Base-by-base conservation (phyloP, 1,140 invertebrate genomes). In the Atta colombica region DNA sequence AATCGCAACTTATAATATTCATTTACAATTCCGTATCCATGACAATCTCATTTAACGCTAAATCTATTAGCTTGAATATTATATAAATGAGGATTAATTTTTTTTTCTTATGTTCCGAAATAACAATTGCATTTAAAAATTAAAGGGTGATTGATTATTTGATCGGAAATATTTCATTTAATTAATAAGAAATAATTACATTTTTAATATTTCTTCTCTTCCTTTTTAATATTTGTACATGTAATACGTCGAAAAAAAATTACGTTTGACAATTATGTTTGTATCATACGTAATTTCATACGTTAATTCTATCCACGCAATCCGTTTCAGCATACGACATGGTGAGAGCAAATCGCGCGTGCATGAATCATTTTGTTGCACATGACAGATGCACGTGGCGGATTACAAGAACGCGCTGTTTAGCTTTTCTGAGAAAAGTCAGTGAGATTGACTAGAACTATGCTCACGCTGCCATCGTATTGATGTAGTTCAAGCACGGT, bases 321-420 rank as follows among this genome's bases (percentile, higher is more conserved):
- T 71, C 3, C 18, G n/a, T 16, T 28, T 55, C 8, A 25, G 10
- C 4, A 28, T 5, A n/a, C 18, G 8, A 39, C 21, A 14, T 21
- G 49, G 39, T 3, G 35, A 55, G 58, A 58, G 35, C 45, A 28
- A 68, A 21, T 45, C n/a, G 28, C 58, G 80, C 2, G 21, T 12
- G 35, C 31, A 39, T 35, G 53, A 75, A 84, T 63, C 80, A 84
- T 84, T 75, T 75, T 75, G 69, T 84, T 63, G 55, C 39, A 35
- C 69, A 28, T 75, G 69, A 75, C 69, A 84, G 80, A 84, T 49
- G 39, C 69, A 55, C 80, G 80, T 61, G 35, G 55, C 69, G 28
- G 14, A 35, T 84, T 61, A 84, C 69, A 84, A 75, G 80, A 74
- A 53, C 74, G 69, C 69, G 69, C 4, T 75, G 80, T 84, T 84